These are phyloP conservation scores for Falcaria lacertinaria DNA, from an alignment of 2,888 invertebrate genomes.

Conservation along the genomic window DNA sequence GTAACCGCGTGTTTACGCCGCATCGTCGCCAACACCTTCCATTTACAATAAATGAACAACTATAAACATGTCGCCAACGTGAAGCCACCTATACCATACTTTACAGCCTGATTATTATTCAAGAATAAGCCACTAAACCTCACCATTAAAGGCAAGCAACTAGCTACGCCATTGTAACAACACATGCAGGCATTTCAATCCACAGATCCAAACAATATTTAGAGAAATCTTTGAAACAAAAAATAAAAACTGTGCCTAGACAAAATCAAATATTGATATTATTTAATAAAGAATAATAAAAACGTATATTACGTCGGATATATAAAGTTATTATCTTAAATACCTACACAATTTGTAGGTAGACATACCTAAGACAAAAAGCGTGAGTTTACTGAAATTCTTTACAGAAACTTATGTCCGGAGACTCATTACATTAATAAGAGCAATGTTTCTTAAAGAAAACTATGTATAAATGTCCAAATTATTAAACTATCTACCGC, in stretches of 20 bases:
- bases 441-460: conserved; percentile 18
- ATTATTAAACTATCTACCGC: conserved; percentile 43
- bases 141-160: too few species aligned
- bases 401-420: conserved; percentile 21
- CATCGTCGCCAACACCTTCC: background rate
- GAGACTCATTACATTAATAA: conserved; percentile 14
- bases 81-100: conserved; percentile 7
- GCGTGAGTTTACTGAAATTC: background rate
- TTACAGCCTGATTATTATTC: conserved; percentile 5
- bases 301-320: too few species aligned
- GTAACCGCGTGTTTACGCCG: conserved; percentile 42
- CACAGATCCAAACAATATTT: too few species aligned
- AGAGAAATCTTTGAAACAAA: too few species aligned
- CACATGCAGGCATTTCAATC: too few species aligned
- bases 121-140: conserved; percentile 3
- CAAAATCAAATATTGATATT: too few species aligned
- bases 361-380: background rate
- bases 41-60: conserved; percentile 1
- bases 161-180: too few species aligned
- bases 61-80: background rate
- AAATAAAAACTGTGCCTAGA: too few species aligned
- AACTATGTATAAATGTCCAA: conserved; percentile 22
- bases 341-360: background rate
- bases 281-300: too few species aligned
- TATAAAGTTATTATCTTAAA: too few species aligned